Base-by-base conservation (phyloP, 2,113 vertebrate species). In the Nannobrachium achirus region DNA sequence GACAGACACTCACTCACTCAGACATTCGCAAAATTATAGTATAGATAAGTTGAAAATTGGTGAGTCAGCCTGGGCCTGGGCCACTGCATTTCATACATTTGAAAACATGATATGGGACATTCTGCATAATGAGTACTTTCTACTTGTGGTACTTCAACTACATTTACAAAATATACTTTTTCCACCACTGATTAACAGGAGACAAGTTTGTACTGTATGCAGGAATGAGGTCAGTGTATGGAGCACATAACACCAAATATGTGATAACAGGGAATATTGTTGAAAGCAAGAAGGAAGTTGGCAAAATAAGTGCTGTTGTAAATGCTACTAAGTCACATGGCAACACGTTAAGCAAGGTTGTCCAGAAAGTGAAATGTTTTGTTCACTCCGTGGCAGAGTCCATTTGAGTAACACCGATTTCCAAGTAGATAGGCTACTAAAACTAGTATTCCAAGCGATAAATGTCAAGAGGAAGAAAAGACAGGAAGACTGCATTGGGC, bases 101-200 rank as follows among this genome's bases (percentile, higher is more conserved):
- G n/a, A n/a, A n/a, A n/a, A n/a, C n/a, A n/a, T n/a, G n/a, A n/a
- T n/a, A n/a, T n/a, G n/a, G n/a, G n/a, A n/a, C n/a, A n/a, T n/a
- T n/a, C n/a, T n/a, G n/a, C n/a, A n/a, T n/a, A n/a, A n/a, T n/a
- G n/a, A n/a, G n/a, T n/a, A n/a, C n/a, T n/a, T n/a, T n/a, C n/a
- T n/a, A n/a, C n/a, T n/a, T n/a, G n/a, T n/a, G n/a, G n/a, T n/a
- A n/a, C n/a, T n/a, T n/a, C n/a, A n/a, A n/a, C n/a, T n/a, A n/a
- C n/a, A n/a, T n/a, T n/a, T n/a, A n/a, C n/a, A n/a, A n/a, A n/a
- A n/a, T n/a, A n/a, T n/a, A n/a, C n/a, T n/a, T n/a, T n/a, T n/a
- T n/a, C n/a, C n/a, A n/a, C n/a, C n/a, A n/a, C n/a, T n/a, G 76
- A 83, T 86, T 83, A 81, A 63, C 61, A 1, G 0, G 40, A 56